Conservation (phyloP, 2,113 vertebrate genomes). For the Trichomycterus rosablanca region DNA sequence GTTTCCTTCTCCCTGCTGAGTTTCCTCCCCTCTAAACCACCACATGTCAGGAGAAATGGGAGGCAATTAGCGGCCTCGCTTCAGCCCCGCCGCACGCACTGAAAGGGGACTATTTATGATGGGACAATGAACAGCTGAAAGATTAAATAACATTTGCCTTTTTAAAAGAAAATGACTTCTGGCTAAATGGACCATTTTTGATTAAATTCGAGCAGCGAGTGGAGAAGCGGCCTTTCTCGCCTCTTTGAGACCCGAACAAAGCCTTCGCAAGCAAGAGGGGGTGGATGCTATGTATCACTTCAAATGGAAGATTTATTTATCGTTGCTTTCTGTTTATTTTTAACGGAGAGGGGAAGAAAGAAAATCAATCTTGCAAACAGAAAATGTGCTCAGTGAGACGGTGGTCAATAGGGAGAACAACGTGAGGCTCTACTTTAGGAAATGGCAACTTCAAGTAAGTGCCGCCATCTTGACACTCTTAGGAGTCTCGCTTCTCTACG, state of each 20-base stretch:
- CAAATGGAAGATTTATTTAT: slow-evolving; percentile 90
- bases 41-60: slow-evolving; percentile 99
- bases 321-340: slow-evolving; percentile 63
- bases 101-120: slow-evolving; percentile 99
- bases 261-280: slow-evolving; percentile 75
- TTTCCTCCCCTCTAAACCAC: slow-evolving; percentile 99
- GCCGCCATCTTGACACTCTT: slow-evolving; percentile 40
- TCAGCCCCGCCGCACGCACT: slow-evolving; percentile 99
- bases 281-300: slow-evolving; percentile 90
- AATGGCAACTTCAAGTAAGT: slow-evolving; percentile 51
- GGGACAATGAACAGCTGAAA: slow-evolving; percentile 99
- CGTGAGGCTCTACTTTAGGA: slow-evolving; percentile 45
- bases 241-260: slow-evolving; percentile 76
- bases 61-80: slow-evolving; percentile 99
- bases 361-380: slow-evolving; percentile 82
- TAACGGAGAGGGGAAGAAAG: slow-evolving; percentile 68
- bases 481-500: slow-evolving; percentile 35
- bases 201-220: slow-evolving; percentile 99
- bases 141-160: slow-evolving; percentile 99
- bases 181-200: slow-evolving; percentile 99
- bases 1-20: slow-evolving; percentile 99
- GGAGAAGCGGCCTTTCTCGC: slow-evolving; percentile 93
- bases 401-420: slow-evolving; percentile 73
- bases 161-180: slow-evolving; percentile 99
- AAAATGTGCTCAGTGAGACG: slow-evolving; percentile 79